A percentile compares a stretch with the other conserved stretches of the same genome.
Evolutionary conservation across 1,140 invertebrate genomes (phyloP).

Genomic region (Heliothis virescens): DNA sequence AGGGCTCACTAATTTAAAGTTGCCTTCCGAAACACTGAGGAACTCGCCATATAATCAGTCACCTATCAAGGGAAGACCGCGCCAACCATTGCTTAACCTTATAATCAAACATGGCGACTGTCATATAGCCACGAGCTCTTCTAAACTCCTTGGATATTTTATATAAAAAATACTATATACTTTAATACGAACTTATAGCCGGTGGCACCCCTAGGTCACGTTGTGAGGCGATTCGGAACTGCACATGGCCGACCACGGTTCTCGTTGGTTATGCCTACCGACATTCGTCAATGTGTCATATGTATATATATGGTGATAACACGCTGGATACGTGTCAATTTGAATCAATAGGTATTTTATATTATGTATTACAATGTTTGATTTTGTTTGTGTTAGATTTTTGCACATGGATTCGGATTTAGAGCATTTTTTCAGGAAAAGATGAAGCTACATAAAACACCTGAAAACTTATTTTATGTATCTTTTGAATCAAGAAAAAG

Average conservation of each 20-base stretch:
- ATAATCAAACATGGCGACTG: too few relatives aligned
- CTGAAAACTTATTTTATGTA: too few relatives aligned
- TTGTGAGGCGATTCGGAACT: conserved; percentile 64
- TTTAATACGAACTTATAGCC: too few relatives aligned
- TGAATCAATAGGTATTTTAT: neutral
- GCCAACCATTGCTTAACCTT: too few relatives aligned
- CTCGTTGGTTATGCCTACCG: conserved; percentile 57
- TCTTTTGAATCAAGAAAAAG: too few relatives aligned
- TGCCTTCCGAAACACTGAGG: too few relatives aligned
- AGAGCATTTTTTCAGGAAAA: too few relatives aligned
- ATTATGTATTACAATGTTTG: neutral
- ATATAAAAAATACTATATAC: neutral
- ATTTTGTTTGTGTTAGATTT: neutral
- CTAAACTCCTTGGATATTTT: neutral
- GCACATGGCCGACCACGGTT: conserved; percentile 68
- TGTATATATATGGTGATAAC: neutral
- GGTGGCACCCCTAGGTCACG: conserved; percentile 61
- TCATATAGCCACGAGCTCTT: too few relatives aligned
- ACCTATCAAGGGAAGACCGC: too few relatives aligned
- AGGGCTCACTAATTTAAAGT: too few relatives aligned
- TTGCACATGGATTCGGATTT: neutral
- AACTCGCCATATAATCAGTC: too few relatives aligned
- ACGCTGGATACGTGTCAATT: neutral
- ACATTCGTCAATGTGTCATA: conserved; percentile 38
- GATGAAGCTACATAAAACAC: too few relatives aligned